phyloP scores from a whole-genome alignment of 2,113 vertebrate species.

The Gallinago undulata region DNA sequence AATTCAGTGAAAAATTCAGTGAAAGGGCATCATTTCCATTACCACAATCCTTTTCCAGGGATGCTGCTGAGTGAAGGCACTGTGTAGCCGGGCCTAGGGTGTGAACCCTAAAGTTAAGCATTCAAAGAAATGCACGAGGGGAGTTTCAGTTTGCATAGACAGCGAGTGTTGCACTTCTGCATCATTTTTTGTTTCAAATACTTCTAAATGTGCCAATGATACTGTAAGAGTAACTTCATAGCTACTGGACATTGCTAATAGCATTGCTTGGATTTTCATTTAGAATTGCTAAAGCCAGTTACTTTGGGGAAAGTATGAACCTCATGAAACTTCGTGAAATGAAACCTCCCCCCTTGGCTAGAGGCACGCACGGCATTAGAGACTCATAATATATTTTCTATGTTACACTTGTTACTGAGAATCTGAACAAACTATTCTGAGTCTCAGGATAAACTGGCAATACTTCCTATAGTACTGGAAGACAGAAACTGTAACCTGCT shows the following conservation, averaged over 20 bases:
- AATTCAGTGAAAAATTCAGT: too few relatives aligned
- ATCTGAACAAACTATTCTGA: neutral
- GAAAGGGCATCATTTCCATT: neutral
- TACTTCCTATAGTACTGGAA: neutral
- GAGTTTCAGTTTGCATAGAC: neutral
- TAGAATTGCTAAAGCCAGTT: neutral
- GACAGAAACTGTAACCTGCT: neutral
- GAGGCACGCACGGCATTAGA: neutral
- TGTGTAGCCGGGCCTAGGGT: neutral
- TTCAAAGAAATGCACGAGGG: neutral
- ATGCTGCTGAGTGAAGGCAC: neutral
- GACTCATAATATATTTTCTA: neutral
- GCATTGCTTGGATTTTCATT: neutral
- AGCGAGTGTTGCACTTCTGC: neutral
- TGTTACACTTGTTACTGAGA: neutral
- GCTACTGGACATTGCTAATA: neutral
- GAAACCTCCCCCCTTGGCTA: neutral
- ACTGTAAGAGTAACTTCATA: neutral
- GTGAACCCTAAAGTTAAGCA: neutral
- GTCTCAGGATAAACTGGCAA: neutral
- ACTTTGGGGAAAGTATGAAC: neutral
- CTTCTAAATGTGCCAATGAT: neutral
- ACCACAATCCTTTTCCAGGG: neutral
- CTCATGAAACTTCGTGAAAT: neutral
- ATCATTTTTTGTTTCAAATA: neutral